phyloP scores from a whole-genome alignment of 2,797 vertebrate species.

The Pipistrellus pipistrellus region DNA sequence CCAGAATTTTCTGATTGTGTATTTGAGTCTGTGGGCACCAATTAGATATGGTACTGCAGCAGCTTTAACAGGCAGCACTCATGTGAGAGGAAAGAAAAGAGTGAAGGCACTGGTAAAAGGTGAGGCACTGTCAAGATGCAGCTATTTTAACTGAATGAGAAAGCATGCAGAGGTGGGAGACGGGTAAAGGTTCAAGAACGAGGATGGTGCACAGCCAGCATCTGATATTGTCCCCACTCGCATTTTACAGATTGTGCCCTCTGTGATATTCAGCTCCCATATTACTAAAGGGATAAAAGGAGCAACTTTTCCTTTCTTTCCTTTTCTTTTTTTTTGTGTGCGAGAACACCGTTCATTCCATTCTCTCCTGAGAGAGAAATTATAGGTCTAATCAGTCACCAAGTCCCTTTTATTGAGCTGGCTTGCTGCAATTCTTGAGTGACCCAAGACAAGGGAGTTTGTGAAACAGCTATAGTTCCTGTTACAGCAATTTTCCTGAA shows the following conservation, averaged over 20 bases:
- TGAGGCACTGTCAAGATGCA: not conserved
- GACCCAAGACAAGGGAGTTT: not conserved
- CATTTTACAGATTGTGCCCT: not conserved
- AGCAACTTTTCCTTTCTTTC: not conserved
- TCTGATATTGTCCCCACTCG: too few species aligned
- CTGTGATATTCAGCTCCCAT: not conserved
- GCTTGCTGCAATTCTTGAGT: not conserved
- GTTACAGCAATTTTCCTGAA: not conserved
- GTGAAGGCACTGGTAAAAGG: not conserved
- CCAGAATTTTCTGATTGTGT: not conserved
- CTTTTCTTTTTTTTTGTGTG: not conserved
- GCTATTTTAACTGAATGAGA: not conserved
- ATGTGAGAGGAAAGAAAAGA: not conserved
- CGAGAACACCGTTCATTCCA: not conserved
- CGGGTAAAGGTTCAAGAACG: not conserved
- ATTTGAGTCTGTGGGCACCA: not conserved
- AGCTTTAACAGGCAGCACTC: not conserved
- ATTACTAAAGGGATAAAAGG: not conserved
- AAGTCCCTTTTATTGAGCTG: not conserved
- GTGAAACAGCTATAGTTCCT: not conserved
- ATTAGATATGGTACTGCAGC: not conserved
- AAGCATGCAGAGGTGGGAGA: not conserved
- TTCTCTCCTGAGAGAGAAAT: slow-evolving; percentile 5
- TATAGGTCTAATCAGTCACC: not conserved
- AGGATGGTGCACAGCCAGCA: not conserved